phyloP scores from a whole-genome alignment of 1,140 invertebrate genomes.

The Bombus consobrinus region DNA sequence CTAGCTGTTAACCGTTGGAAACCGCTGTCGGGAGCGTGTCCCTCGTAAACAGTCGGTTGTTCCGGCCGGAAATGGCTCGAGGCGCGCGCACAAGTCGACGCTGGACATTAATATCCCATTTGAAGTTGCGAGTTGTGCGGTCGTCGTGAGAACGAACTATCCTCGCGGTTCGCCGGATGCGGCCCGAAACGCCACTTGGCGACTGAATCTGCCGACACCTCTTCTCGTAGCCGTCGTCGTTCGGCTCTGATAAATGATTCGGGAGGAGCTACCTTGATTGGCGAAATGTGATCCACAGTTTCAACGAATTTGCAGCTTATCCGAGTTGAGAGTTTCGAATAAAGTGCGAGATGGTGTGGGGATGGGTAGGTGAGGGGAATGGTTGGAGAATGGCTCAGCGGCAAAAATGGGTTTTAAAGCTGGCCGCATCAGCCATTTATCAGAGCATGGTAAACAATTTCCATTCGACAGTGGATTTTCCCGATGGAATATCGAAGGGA shows the following conservation, averaged over 20 bases:
- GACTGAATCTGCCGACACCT: neutral
- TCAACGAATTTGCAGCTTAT: neutral
- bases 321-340: neutral
- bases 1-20: slow-evolving; percentile 37
- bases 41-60: slow-evolving; percentile 65
- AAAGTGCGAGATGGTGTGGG: neutral
- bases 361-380: neutral
- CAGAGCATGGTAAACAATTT: slow-evolving; percentile 22
- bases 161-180: slow-evolving; percentile 42
- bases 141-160: slow-evolving; percentile 49
- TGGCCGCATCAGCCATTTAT: neutral
- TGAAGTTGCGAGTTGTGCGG: slow-evolving; percentile 77
- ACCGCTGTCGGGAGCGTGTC: slow-evolving; percentile 37
- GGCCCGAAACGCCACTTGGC: slow-evolving; percentile 40
- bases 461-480: neutral
- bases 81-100: slow-evolving; percentile 45
- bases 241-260: neutral
- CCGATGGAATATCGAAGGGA: slow-evolving; percentile 9
- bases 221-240: neutral
- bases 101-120: slow-evolving; percentile 79
- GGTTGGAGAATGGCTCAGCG: neutral
- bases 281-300: neutral
- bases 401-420: neutral
- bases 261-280: neutral
- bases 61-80: slow-evolving; percentile 53